A percentile compares a stretch with the other conserved stretches of the same genome.
Evolutionary conservation across 2,797 vertebrate genomes (phyloP).

Genomic region (Nannoperca australis): DNA sequence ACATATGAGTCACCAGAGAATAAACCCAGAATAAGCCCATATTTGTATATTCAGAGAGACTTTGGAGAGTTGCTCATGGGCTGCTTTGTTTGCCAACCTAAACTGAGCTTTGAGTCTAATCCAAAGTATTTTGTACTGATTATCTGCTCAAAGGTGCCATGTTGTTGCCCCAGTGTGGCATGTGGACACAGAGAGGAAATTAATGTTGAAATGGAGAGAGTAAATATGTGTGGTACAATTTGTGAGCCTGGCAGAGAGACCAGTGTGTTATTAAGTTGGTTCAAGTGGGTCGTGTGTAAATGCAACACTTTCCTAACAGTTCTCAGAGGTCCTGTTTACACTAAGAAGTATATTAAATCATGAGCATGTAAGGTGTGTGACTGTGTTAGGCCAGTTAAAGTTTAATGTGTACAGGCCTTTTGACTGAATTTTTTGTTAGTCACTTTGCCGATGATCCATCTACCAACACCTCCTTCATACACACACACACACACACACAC

Average conservation of each 20-base stretch:
- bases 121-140: slow-evolving; percentile 46
- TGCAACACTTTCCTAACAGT: slow-evolving; percentile 42
- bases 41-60: slow-evolving; percentile 52
- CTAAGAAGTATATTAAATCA: slow-evolving; percentile 13
- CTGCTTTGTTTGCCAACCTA: slow-evolving; percentile 48
- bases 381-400: neutral
- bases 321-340: slow-evolving; percentile 39
- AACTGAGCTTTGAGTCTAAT: slow-evolving; percentile 44
- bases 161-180: slow-evolving; percentile 34
- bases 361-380: neutral
- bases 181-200: slow-evolving; percentile 56
- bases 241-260: slow-evolving; percentile 35
- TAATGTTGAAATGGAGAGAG: slow-evolving; percentile 45
- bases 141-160: slow-evolving; percentile 41
- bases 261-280: slow-evolving; percentile 37
- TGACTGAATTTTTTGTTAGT: neutral
- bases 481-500: neutral
- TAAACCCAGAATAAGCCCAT: slow-evolving; percentile 33
- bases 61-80: slow-evolving; percentile 13
- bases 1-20: slow-evolving; percentile 46
- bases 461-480: neutral
- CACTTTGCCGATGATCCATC: neutral
- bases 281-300: slow-evolving; percentile 24
- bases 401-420: neutral
- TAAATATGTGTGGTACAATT: slow-evolving; percentile 47